Conservation (phyloP, 2,113 vertebrate genomes). For the Blennius ocellaris region DNA sequence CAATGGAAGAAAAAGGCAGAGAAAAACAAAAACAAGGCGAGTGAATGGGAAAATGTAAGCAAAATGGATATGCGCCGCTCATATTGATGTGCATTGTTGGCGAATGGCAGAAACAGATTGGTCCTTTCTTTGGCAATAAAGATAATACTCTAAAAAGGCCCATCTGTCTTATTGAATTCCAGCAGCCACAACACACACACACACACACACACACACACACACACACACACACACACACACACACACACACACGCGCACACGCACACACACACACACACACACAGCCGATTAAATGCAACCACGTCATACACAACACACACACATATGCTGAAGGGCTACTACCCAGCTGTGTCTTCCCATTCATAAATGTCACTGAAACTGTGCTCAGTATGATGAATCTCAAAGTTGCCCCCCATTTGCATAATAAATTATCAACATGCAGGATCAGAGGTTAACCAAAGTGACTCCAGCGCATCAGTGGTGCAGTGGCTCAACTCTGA, state of each 20-base stretch:
- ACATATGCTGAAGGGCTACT: conserved; percentile 54
- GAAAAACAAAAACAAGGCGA: conserved; percentile 35
- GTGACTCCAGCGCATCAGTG: conserved; percentile 34
- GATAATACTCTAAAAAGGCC: conserved; percentile 79
- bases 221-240: conserved; percentile 8
- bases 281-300: conserved; percentile 37
- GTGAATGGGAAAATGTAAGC: conserved; percentile 29
- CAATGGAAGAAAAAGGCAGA: conserved; percentile 41
- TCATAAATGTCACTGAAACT: conserved; percentile 77
- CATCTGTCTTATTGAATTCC: conserved; percentile 80
- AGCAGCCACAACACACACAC: conserved; percentile 22
- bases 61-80: conserved; percentile 45
- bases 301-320: conserved; percentile 36
- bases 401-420: conserved; percentile 67
- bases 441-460: conserved; percentile 60
- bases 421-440: conserved; percentile 77
- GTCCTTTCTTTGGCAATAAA: conserved; percentile 72
- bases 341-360: conserved; percentile 73
- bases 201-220: neutral
- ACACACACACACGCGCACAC: conserved; percentile 9
- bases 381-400: conserved; percentile 69
- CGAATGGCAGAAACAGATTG: conserved; percentile 70
- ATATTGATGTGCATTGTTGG: conserved; percentile 59
- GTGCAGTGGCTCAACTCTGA: neutral
- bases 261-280: neutral